Evolutionary conservation across 1,140 invertebrate species (phyloP), one percentile per base, ranked within the genome.

Genomic region (Platorchestia sp.): DNA sequence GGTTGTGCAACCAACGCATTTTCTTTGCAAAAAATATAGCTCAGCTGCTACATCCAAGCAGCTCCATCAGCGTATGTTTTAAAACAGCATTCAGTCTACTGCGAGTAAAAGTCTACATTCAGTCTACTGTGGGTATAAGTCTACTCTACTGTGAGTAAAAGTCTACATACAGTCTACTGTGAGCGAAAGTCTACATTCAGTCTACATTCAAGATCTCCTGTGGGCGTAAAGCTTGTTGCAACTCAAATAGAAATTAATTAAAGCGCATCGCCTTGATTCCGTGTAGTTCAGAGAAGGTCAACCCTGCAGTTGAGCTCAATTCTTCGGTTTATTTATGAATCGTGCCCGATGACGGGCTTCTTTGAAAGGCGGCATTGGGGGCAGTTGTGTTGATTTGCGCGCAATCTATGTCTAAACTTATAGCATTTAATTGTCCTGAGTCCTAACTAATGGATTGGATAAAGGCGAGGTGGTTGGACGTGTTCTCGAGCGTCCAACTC

Each of bases 391-490:
- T 75, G 59, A 75, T 75, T 75, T 75, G 59, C 59, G 59, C 59
- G 59, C 59, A 75, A 75, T 75, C 59, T 36, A 42, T 42, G 87
- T 90, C 87, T 45, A 42, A 90, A 90, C 87, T 90, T 90, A 90
- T 90, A 43, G 87, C 87, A 90, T 45, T 90, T 90, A 90, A 90
- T 90, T 90, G 87, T 45, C 44, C 87, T 45, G 44, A 19, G 3
- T 22, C 41, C 44, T 90, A 44, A 90, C 87, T 90, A 42, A 90
- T 90, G 87, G 87, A 90, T 90, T 6, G 10, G 87, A 5, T 90
- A 90, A 75, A 75, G 14, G 59, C 59, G 59, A 75, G 14, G 14
- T 75, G 59, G 59, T 75, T 19, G 59, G 1, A 75, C 59, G 59
- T 75, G 59, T 75, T 75, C 59, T 75, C 14, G 59, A 75, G 59